Evolutionary conservation across 2,888 invertebrate species (phyloP).

Genomic region (Margaritifera margaritifera): DNA sequence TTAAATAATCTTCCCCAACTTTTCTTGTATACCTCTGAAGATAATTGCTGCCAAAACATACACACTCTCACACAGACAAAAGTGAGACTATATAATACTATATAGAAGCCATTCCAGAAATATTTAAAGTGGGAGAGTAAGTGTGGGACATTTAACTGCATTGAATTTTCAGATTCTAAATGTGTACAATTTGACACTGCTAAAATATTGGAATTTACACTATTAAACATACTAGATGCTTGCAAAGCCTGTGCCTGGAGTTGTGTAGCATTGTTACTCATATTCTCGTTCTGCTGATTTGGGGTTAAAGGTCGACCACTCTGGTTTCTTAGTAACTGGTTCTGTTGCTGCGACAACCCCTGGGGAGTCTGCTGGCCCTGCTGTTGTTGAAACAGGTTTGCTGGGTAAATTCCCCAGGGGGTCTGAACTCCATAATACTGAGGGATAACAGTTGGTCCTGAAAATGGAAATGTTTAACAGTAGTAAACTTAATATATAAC

Average conservation of each 20-base stretch:
- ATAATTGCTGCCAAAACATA: no score
- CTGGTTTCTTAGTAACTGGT: conserved; percentile 74
- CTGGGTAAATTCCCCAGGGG: conserved; percentile 94
- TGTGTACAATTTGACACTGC: no score
- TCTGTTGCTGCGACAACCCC: conserved; percentile 74
- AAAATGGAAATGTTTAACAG: background rate
- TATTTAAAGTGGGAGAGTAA: no score
- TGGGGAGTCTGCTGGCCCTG: conserved; percentile 60
- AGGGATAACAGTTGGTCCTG: conserved; percentile 77
- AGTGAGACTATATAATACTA: no score
- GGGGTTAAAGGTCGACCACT: conserved; percentile 65
- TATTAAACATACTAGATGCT: conserved; percentile 53
- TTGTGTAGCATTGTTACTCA: conserved; percentile 65
- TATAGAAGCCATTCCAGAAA: no score
- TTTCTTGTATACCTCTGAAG: no score
- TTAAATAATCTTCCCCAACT: no score
- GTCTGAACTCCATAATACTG: conserved; percentile 91
- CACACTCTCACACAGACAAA: no score
- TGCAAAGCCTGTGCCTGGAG: conserved; percentile 51
- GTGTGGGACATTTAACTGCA: no score
- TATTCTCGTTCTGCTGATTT: conserved; percentile 74
- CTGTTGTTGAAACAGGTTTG: conserved; percentile 72
- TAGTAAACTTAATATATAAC: background rate
- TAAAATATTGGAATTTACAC: background rate
- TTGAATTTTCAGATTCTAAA: no score